Evolutionary conservation across 1,140 invertebrate genomes (phyloP).

Genomic region (Fopius arisanus): DNA sequence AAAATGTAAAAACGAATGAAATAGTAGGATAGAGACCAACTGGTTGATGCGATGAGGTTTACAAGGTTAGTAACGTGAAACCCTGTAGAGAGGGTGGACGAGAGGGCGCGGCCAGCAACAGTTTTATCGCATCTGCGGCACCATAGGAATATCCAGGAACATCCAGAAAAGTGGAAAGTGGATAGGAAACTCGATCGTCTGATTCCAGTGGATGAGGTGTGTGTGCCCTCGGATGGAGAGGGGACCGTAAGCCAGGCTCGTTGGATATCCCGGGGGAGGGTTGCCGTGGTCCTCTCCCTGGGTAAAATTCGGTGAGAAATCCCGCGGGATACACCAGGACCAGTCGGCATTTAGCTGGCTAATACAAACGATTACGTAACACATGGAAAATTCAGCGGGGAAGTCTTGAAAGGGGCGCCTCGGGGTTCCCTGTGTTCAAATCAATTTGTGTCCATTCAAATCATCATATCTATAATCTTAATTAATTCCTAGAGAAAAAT

Average conservation of each 20-base stretch:
- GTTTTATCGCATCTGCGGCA: slow-evolving; percentile 6
- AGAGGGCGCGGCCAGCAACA: slow-evolving; percentile 11
- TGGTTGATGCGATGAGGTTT: slow-evolving; percentile 16
- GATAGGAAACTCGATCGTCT: slow-evolving; percentile 13
- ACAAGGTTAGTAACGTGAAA: slow-evolving; percentile 37
- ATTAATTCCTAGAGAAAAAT: neutral
- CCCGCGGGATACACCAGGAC: slow-evolving; percentile 24
- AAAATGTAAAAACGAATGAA: neutral
- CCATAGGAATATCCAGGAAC: neutral
- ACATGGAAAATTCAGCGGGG: neutral
- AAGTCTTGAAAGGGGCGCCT: neutral
- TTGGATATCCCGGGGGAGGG: slow-evolving; percentile 11
- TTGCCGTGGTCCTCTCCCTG: neutral
- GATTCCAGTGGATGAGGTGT: neutral
- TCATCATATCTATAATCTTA: neutral
- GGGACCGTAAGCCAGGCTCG: neutral
- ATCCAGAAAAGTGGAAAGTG: neutral
- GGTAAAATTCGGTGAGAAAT: slow-evolving; percentile 21
- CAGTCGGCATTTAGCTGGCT: slow-evolving; percentile 28
- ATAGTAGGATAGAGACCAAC: neutral
- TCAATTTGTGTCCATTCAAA: slow-evolving; percentile 8
- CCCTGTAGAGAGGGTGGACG: neutral
- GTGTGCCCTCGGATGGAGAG: neutral
- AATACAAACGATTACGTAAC: slow-evolving; percentile 23
- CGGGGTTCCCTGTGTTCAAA: neutral